Evolutionary conservation across 2,888 invertebrate genomes (phyloP).

Genomic region (Hymenopus coronatus): DNA sequence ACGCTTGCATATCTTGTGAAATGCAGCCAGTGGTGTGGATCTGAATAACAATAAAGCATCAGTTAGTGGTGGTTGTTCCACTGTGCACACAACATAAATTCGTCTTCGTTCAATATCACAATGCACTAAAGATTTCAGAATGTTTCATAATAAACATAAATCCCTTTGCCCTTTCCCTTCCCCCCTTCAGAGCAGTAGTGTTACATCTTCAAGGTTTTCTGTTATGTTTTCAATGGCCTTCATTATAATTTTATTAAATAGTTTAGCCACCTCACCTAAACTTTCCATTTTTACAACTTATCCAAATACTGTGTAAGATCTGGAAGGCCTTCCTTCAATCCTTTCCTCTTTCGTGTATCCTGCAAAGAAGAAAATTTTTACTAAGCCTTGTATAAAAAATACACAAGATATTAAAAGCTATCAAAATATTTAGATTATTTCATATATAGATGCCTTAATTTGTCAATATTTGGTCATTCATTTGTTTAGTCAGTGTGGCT

Average conservation of each 20-base stretch:
- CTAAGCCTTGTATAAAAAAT: background rate
- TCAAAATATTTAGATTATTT: no score
- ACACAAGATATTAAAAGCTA: no score
- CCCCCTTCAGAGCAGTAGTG: background rate
- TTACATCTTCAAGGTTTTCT: background rate
- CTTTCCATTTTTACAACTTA: slow-evolving; percentile 79
- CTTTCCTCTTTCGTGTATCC: slow-evolving; percentile 98
- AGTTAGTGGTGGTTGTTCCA: background rate
- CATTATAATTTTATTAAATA: slow-evolving; percentile 3
- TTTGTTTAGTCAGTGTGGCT: no score
- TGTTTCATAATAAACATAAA: background rate
- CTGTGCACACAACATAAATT: background rate
- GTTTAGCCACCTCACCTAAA: slow-evolving; percentile 31
- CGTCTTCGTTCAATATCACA: background rate
- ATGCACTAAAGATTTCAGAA: background rate
- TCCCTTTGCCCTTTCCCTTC: background rate
- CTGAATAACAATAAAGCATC: background rate
- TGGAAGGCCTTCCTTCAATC: slow-evolving; percentile 96
- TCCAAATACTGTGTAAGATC: slow-evolving; percentile 94
- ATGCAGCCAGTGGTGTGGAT: background rate
- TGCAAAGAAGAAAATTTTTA: slow-evolving; percentile 46
- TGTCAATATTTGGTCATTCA: no score
- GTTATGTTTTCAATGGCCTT: background rate
- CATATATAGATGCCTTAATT: no score
- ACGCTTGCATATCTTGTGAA: background rate